These are phyloP conservation scores for Hipparchia sbordonii DNA, from an alignment of 2,888 invertebrate species.

Conservation along the genomic window DNA sequence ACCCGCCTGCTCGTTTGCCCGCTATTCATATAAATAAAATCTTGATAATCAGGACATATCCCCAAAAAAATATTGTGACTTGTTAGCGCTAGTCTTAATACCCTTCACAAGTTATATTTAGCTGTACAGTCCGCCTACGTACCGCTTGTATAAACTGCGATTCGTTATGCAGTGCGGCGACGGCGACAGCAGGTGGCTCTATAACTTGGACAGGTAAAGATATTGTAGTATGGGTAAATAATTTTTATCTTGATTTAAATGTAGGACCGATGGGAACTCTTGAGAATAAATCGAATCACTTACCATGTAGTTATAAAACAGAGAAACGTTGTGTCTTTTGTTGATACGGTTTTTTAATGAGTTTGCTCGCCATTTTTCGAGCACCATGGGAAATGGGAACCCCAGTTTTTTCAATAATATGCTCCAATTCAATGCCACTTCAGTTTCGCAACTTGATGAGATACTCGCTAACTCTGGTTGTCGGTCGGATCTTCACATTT, in stretches of 20 bases:
- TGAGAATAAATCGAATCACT: not conserved
- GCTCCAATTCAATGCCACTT: too few species aligned
- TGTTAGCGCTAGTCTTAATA: constrained; percentile 32
- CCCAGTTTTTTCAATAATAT: too few species aligned
- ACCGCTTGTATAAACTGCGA: constrained; percentile 66
- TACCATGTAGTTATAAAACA: not conserved
- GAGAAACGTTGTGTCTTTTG: not conserved
- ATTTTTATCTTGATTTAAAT: constrained; percentile 25
- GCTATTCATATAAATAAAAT: too few species aligned
- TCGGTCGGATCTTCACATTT: too few species aligned
- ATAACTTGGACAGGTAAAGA: constrained; percentile 36
- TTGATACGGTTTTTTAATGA: not conserved
- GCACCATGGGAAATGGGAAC: too few species aligned
- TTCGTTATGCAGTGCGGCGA: constrained; percentile 68
- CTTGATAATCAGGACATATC: not conserved
- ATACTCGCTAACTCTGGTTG: too few species aligned
- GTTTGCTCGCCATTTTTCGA: not conserved
- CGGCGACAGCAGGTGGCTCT: constrained; percentile 69
- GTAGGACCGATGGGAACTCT: constrained; percentile 11
- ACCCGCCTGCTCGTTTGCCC: too few species aligned
- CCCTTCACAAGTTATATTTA: constrained; percentile 32
- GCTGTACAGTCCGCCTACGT: constrained; percentile 47
- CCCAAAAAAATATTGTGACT: not conserved
- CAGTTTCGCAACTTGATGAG: too few species aligned
- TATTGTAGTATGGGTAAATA: constrained; percentile 18